Evolutionary conservation across 2,888 invertebrate species (phyloP).

Genomic region (Athalia rosae): DNA sequence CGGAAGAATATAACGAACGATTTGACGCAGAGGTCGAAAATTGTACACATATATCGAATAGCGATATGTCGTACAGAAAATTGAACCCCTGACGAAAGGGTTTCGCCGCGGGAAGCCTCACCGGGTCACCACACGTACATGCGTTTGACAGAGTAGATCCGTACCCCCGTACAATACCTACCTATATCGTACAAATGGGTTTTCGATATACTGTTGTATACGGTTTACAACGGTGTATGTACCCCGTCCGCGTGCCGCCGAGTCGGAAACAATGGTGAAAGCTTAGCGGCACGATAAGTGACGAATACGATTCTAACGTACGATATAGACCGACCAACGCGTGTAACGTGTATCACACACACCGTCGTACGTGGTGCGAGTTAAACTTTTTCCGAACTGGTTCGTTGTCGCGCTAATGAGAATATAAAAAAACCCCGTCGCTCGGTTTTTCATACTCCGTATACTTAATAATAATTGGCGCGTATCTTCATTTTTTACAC

Average conservation of each 20-base stretch:
- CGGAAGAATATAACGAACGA: no score
- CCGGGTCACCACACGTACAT: constrained; percentile 51
- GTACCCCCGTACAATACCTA: no score
- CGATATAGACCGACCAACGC: no score
- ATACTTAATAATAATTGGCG: neutral
- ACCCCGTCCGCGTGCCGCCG: constrained; percentile 33
- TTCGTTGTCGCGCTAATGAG: no score
- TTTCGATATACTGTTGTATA: constrained; percentile 63
- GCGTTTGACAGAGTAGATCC: constrained; percentile 68
- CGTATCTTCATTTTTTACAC: no score
- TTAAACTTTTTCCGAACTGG: no score
- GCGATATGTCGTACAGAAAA: constrained; percentile 27
- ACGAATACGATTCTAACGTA: constrained; percentile 3
- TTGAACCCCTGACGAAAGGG: constrained; percentile 34
- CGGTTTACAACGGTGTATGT: constrained; percentile 23
- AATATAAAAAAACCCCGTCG: neutral
- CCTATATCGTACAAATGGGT: constrained; percentile 68
- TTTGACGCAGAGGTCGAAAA: neutral
- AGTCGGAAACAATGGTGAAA: constrained; percentile 21
- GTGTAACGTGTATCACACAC: no score
- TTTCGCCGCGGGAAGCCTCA: neutral
- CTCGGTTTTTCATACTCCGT: no score
- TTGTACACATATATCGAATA: neutral
- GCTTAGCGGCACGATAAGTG: constrained; percentile 25
- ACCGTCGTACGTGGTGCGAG: no score